Percentiles rank a stretch among this genome's conserved stretches.
Conservation (phyloP, 2,797 vertebrate species). For the Ctenopoma multispine region DNA sequence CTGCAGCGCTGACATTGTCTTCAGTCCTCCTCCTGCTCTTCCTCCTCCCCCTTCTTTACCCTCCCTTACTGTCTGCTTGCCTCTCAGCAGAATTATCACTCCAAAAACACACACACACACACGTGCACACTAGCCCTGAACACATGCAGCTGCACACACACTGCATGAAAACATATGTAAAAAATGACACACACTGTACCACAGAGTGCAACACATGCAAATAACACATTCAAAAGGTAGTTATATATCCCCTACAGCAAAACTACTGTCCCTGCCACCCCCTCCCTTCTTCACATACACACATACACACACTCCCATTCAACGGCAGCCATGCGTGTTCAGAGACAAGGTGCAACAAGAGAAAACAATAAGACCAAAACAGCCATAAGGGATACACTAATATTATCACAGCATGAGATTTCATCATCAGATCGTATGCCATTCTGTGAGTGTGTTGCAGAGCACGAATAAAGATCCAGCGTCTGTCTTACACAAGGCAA, state of each 20-base stretch:
- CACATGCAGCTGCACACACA: conserved; percentile 41
- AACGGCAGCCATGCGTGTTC: conserved; percentile 69
- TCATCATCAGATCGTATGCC: conserved; percentile 69
- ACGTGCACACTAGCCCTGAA: conserved; percentile 16
- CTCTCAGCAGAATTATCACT: conserved; percentile 81
- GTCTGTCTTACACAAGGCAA: conserved; percentile 80
- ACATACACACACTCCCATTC: conserved; percentile 50
- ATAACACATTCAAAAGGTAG: conserved; percentile 43
- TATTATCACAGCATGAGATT: conserved; percentile 59
- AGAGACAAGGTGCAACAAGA: conserved; percentile 60
- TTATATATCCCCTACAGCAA: conserved; percentile 53
- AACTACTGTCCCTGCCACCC: conserved; percentile 30
- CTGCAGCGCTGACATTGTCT: conserved; percentile 83
- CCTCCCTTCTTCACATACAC: conserved; percentile 25
- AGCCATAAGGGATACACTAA: conserved; percentile 40
- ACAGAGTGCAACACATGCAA: conserved; percentile 10
- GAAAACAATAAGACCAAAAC: conserved; percentile 63
- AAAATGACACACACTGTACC: conserved; percentile 32
- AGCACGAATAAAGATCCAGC: conserved; percentile 80
- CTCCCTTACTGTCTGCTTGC: conserved; percentile 76
- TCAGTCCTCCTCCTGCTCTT: conserved; percentile 70
- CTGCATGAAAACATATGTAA: conserved; percentile 29
- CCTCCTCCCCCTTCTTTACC: conserved; percentile 63
- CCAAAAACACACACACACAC: conserved; percentile 52
- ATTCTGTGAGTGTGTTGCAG: conserved; percentile 44